Conservation (phyloP, 2,113 vertebrate genomes). For the Gracilinanus agilis region DNA sequence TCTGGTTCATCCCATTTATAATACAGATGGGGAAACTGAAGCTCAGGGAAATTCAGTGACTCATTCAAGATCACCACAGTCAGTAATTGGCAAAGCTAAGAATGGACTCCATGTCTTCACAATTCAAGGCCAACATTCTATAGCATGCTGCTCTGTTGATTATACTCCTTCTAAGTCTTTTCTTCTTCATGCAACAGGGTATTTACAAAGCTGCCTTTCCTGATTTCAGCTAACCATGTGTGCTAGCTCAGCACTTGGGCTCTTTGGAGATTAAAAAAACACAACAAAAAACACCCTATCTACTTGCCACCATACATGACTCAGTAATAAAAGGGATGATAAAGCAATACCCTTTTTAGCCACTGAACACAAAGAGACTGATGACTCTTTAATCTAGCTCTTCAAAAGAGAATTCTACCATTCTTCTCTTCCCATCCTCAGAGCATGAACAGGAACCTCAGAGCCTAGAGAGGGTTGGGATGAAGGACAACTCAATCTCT, state of each 20-base stretch:
- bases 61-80: neutral
- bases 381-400: neutral
- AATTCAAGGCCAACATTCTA: neutral
- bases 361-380: neutral
- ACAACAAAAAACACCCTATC: neutral
- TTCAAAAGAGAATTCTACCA: neutral
- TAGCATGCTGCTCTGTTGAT: neutral
- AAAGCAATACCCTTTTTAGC: neutral
- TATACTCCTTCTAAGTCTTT: neutral
- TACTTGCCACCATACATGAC: neutral
- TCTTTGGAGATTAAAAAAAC: neutral
- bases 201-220: neutral
- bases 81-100: neutral
- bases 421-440: neutral
- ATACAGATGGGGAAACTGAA: neutral
- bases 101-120: neutral
- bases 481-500: neutral
- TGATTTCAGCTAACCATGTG: neutral
- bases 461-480: neutral
- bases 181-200: neutral
- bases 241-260: neutral
- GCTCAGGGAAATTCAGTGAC: neutral
- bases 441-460: neutral
- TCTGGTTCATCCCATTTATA: neutral
- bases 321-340: slow-evolving; percentile 1